Percentiles rank a stretch among this genome's conserved stretches.
phyloP scores from a whole-genome alignment of 1,140 invertebrate genomes.

The Colletes gigas region DNA sequence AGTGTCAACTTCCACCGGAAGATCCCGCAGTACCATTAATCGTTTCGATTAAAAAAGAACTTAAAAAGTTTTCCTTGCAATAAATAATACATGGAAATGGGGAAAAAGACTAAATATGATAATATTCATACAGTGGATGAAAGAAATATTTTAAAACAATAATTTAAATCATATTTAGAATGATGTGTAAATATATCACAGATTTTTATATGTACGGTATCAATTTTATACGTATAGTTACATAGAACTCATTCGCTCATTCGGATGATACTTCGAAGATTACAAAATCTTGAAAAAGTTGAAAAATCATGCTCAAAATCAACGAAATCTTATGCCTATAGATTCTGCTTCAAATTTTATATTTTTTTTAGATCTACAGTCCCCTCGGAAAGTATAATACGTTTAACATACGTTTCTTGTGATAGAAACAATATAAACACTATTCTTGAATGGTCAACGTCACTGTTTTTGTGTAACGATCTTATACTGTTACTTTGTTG shows the following conservation, averaged over 20 bases:
- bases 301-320: background rate
- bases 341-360: too few species aligned
- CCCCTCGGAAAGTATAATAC: too few species aligned
- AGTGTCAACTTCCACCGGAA: slow-evolving; percentile 79
- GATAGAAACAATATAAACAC: too few species aligned
- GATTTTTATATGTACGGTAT: slow-evolving; percentile 44
- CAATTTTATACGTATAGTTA: background rate
- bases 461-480: too few species aligned
- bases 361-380: too few species aligned
- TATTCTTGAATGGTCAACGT: too few species aligned
- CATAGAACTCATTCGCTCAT: background rate
- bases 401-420: too few species aligned
- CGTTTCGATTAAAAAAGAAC: slow-evolving; percentile 84
- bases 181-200: slow-evolving; percentile 45
- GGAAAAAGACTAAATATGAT: background rate
- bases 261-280: background rate
- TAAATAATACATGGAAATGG: slow-evolving; percentile 23
- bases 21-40: slow-evolving; percentile 86
- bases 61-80: slow-evolving; percentile 79
- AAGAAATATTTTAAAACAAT: slow-evolving; percentile 8
- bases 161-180: slow-evolving; percentile 19
- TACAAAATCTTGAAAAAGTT: slow-evolving; percentile 1
- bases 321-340: too few species aligned
- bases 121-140: background rate
- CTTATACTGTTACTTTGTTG: too few species aligned